phyloP scores from a whole-genome alignment of 92 coral and sea anemone species.

The Heliopora coerulea region DNA sequence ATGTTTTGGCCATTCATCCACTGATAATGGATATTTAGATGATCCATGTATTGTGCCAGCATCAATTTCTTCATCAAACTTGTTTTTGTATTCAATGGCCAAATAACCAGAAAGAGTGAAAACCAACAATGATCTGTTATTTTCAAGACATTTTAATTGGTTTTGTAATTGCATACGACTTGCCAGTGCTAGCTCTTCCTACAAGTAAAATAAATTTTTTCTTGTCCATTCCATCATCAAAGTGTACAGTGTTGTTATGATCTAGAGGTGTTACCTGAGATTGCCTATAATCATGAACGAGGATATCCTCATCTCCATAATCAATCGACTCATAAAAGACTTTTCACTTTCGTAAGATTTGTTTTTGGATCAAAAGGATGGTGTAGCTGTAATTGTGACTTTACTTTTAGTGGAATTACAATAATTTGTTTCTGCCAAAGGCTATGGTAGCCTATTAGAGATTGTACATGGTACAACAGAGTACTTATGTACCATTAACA shows the following conservation, averaged over 20 bases:
- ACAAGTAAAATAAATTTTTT: background rate
- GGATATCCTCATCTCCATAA: background rate
- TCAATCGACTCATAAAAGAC: too few species aligned
- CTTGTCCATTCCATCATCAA: background rate
- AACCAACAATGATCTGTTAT: background rate
- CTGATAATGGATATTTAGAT: conserved; percentile 31
- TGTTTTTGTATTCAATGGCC: too few species aligned
- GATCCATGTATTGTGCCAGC: conserved; percentile 21
- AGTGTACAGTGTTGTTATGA: too few species aligned
- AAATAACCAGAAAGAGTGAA: background rate
- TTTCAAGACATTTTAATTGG: background rate
- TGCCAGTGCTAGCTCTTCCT: conserved; percentile 44
- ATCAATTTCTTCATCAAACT: background rate
- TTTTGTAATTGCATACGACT: background rate
- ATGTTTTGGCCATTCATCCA: too few species aligned
- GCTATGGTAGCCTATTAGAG: background rate
- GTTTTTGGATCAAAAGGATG: too few species aligned
- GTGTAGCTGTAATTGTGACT: background rate
- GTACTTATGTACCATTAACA: background rate
- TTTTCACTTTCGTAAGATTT: too few species aligned
- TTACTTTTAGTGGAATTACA: background rate
- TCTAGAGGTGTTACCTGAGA: background rate
- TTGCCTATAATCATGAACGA: too few species aligned
- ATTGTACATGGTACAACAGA: background rate
- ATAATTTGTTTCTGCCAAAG: background rate